Evolutionary conservation across 2,113 vertebrate genomes (phyloP).

Genomic region (Pelodiscus sinensis): DNA sequence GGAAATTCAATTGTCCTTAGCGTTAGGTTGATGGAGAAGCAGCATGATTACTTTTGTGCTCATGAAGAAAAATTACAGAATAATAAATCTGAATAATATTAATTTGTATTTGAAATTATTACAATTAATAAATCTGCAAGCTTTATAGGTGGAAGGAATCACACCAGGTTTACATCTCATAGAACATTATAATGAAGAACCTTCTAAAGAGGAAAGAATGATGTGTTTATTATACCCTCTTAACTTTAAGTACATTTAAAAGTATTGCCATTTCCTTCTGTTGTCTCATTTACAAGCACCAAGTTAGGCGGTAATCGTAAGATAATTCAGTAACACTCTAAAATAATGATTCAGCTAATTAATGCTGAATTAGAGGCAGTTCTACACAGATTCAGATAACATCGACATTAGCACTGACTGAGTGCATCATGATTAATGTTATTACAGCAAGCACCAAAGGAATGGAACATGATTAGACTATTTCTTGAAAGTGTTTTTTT

Average conservation of each 20-base stretch:
- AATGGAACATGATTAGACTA: constrained; percentile 42
- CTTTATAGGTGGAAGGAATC: constrained; percentile 56
- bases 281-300: constrained; percentile 75
- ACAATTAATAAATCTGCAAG: constrained; percentile 67
- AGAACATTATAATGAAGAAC: constrained; percentile 45
- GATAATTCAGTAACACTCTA: constrained; percentile 77
- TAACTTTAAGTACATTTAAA: constrained; percentile 73
- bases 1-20: constrained; percentile 50
- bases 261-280: constrained; percentile 73
- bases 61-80: constrained; percentile 59
- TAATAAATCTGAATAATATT: constrained; percentile 67
- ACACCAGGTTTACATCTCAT: constrained; percentile 42
- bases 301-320: constrained; percentile 75
- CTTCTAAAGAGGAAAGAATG: constrained; percentile 60
- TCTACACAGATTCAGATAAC: constrained; percentile 70
- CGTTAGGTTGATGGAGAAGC: constrained; percentile 56
- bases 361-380: constrained; percentile 77
- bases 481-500: constrained; percentile 24
- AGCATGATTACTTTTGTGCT: constrained; percentile 59
- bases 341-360: constrained; percentile 79
- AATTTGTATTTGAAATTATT: constrained; percentile 63
- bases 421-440: constrained; percentile 64
- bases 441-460: constrained; percentile 56
- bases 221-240: constrained; percentile 71
- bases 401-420: constrained; percentile 70